phyloP scores from a whole-genome alignment of 1,140 invertebrate genomes.

The Popillia japonica region DNA sequence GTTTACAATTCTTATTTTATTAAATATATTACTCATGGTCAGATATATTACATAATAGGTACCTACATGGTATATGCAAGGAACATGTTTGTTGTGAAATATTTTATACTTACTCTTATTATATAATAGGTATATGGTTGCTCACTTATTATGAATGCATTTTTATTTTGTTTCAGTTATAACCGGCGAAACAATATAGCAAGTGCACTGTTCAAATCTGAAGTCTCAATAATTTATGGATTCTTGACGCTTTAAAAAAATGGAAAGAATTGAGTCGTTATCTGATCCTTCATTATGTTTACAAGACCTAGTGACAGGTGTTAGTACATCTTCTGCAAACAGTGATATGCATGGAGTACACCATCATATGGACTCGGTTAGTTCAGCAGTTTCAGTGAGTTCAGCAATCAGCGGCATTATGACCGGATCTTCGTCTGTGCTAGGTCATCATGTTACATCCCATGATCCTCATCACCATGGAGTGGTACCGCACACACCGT shows the following conservation, averaged over 20 bases:
- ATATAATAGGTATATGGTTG: no score
- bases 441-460: constrained; percentile 62
- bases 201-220: no score
- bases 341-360: constrained; percentile 65
- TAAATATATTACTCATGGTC: no score
- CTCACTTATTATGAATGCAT: no score
- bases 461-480: constrained; percentile 60
- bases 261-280: constrained; percentile 69
- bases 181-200: not conserved
- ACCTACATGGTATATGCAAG: no score
- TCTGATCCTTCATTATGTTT: constrained; percentile 74
- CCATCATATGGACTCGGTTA: constrained; percentile 68
- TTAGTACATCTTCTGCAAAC: constrained; percentile 60
- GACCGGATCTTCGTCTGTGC: constrained; percentile 64
- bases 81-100: no score
- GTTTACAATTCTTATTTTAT: no score
- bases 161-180: not conserved
- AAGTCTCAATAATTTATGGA: not conserved
- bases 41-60: no score
- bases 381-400: constrained; percentile 70
- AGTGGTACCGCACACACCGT: constrained; percentile 63
- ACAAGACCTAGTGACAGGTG: constrained; percentile 73
- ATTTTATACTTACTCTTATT: no score
- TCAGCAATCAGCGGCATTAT: constrained; percentile 73
- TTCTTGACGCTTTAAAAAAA: constrained; percentile 25